Conservation (phyloP, 2,797 vertebrate genomes). For the Micropoecilia bifurca region DNA sequence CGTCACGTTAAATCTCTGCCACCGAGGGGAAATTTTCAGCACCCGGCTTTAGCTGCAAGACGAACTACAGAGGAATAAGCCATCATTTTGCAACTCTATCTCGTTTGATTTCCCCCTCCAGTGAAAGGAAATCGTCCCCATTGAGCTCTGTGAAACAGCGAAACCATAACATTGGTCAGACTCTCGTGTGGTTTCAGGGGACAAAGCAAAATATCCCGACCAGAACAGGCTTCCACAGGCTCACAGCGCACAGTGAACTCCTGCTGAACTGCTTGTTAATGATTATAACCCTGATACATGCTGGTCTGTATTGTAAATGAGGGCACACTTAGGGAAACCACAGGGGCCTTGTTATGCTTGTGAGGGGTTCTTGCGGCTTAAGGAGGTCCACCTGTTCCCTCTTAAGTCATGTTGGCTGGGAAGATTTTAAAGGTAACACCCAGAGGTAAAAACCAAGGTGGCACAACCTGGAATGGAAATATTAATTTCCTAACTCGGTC, state of each 20-base stretch:
- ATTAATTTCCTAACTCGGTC: too few species aligned
- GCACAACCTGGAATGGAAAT: slow-evolving; percentile 12
- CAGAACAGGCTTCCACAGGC: slow-evolving; percentile 64
- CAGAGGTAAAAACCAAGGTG: slow-evolving; percentile 35
- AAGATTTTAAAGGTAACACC: slow-evolving; percentile 50
- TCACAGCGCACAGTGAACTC: slow-evolving; percentile 73
- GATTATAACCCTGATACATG: slow-evolving; percentile 80
- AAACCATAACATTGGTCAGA: slow-evolving; percentile 79
- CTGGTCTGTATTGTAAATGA: slow-evolving; percentile 77
- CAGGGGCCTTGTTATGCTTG: slow-evolving; percentile 80
- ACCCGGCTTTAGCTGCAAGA: slow-evolving; percentile 46
- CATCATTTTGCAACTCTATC: slow-evolving; percentile 74
- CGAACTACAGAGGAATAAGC: slow-evolving; percentile 53
- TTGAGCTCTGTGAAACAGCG: slow-evolving; percentile 67
- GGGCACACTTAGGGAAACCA: slow-evolving; percentile 81
- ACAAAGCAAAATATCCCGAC: slow-evolving; percentile 69
- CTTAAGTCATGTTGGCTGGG: slow-evolving; percentile 53
- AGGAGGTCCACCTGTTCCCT: slow-evolving; percentile 78
- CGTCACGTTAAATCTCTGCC: slow-evolving; percentile 62
- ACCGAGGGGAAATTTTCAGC: slow-evolving; percentile 65
- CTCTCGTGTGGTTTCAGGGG: slow-evolving; percentile 67
- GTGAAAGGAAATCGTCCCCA: slow-evolving; percentile 70
- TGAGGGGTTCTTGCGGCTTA: slow-evolving; percentile 74
- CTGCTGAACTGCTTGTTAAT: slow-evolving; percentile 79
- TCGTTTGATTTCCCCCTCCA: slow-evolving; percentile 66